These are phyloP conservation scores for Molossus molossus DNA, from an alignment of 2,797 vertebrate species.

Conservation along the genomic window DNA sequence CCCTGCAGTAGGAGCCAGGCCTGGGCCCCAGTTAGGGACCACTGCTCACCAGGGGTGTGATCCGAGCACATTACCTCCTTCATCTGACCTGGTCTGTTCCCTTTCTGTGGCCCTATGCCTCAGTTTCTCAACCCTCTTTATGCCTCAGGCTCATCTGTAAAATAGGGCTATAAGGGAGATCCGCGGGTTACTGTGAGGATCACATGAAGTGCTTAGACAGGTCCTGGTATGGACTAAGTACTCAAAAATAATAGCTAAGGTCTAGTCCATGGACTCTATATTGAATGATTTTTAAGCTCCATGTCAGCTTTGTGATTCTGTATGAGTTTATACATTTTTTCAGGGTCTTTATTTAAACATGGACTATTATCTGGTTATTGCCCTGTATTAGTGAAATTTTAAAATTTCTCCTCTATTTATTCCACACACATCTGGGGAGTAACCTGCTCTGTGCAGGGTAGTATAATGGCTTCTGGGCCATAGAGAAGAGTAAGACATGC, in stretches of 20 bases:
- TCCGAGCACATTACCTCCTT: not conserved
- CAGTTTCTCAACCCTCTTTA: not conserved
- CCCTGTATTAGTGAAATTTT: not conserved
- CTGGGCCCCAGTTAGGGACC: not conserved
- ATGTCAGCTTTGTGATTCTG: not conserved
- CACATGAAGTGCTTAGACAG: not conserved
- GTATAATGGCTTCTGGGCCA: not conserved
- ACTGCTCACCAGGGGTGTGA: not conserved
- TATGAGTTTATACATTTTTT: not conserved
- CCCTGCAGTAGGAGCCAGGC: no score
- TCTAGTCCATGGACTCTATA: not conserved
- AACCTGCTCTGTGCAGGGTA: not conserved
- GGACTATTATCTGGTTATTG: not conserved
- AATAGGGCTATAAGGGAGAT: not conserved
- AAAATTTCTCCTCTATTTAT: constrained; percentile 4
- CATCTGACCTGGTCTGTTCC: not conserved
- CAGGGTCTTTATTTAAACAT: not conserved
- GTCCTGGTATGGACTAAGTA: not conserved
- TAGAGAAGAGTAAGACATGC: not conserved
- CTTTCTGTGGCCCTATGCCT: no score
- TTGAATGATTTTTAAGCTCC: not conserved
- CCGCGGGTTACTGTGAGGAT: not conserved
- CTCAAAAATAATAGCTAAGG: not conserved
- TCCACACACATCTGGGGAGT: not conserved
- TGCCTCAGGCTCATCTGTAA: not conserved